phyloP scores from a whole-genome alignment of 2,113 vertebrate species.

The Nestor notabilis region DNA sequence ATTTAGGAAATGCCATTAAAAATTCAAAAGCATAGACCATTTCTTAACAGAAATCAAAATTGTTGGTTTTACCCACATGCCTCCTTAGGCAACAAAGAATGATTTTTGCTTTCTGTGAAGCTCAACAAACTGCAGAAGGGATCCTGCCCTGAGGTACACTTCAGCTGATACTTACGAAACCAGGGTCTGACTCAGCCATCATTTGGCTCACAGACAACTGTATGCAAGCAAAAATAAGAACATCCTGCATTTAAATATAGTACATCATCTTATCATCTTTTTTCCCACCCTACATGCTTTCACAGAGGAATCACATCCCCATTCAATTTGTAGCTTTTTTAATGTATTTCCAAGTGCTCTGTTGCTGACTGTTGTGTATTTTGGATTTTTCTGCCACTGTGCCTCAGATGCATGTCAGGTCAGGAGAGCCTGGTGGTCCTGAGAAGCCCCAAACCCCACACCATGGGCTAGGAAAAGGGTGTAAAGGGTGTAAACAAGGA shows the following conservation, averaged over 20 bases:
- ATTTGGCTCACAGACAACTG: slow-evolving; percentile 10
- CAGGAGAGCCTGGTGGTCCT: neutral
- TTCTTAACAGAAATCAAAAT: neutral
- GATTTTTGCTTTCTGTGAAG: neutral
- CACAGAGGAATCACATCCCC: neutral
- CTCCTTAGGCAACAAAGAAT: neutral
- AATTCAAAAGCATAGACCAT: neutral
- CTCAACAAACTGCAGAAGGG: neutral
- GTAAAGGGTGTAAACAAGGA: neutral
- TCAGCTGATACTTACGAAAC: neutral
- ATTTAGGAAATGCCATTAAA: neutral
- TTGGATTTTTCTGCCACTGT: neutral
- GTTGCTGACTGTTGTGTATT: fast-evolving
- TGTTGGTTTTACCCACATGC: neutral
- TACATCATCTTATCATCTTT: neutral
- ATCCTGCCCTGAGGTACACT: slow-evolving; percentile 11
- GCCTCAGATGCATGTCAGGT: neutral
- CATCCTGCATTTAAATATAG: neutral
- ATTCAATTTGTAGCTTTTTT: neutral
- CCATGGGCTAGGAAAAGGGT: neutral
- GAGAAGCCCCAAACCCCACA: neutral
- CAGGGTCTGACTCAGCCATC: neutral
- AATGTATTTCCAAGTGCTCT: neutral
- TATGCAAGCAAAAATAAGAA: neutral
- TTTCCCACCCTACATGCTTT: neutral